Evolutionary conservation across 2,888 invertebrate species (phyloP).

Genomic region (Cerastis leucographa): DNA sequence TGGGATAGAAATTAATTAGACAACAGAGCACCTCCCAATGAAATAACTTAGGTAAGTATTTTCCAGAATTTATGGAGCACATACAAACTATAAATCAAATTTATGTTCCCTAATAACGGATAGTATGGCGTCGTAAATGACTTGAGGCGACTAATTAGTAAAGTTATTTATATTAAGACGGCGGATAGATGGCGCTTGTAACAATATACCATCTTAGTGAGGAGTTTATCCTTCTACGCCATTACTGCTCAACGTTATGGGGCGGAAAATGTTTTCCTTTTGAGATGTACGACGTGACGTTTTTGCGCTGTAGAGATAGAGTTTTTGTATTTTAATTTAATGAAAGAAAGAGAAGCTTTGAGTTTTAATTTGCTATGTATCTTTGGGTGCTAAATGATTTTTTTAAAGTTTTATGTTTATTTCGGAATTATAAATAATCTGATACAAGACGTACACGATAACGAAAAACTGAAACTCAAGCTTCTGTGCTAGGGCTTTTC

Average conservation of each 20-base stretch:
- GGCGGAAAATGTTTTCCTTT: conserved; percentile 50
- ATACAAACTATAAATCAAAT: conserved; percentile 74
- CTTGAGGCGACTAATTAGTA: conserved; percentile 73
- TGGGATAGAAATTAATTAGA: conserved; percentile 54
- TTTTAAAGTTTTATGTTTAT: neutral
- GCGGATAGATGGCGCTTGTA: conserved; percentile 51
- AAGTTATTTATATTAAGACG: conserved; percentile 61
- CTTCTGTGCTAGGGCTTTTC: neutral
- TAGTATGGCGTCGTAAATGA: conserved; percentile 65
- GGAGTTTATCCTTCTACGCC: conserved; percentile 24
- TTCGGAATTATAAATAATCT: neutral
- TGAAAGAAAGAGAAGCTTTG: neutral
- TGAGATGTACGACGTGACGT: conserved; percentile 13
- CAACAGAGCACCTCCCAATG: conserved; percentile 44
- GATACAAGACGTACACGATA: neutral
- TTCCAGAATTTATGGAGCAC: conserved; percentile 69
- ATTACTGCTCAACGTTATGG: conserved; percentile 42
- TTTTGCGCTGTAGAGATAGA: neutral
- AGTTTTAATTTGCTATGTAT: neutral
- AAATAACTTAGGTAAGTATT: conserved; percentile 66
- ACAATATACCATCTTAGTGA: conserved; percentile 45
- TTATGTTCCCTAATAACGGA: conserved; percentile 73
- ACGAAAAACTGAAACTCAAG: neutral
- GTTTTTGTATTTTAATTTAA: neutral
- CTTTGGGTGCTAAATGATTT: neutral